Conservation (phyloP, 2,888 invertebrate species). For the Laothoe populi region DNA sequence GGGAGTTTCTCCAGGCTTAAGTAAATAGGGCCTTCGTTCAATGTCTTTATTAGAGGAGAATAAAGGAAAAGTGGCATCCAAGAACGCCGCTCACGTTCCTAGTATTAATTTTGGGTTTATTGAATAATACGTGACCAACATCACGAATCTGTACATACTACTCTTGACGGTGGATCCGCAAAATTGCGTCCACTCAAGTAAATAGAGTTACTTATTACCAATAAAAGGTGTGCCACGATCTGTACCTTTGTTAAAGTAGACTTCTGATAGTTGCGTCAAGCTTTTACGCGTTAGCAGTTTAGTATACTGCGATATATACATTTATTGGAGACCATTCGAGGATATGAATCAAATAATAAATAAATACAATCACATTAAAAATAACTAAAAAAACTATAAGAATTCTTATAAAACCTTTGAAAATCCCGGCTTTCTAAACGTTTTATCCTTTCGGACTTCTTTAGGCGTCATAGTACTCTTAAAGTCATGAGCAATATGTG, state of each 20-base stretch:
- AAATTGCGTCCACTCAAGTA: slow-evolving; percentile 64
- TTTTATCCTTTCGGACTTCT: too few relatives aligned
- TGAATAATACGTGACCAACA: slow-evolving; percentile 79
- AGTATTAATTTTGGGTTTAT: slow-evolving; percentile 81
- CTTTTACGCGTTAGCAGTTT: too few relatives aligned
- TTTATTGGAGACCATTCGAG: too few relatives aligned
- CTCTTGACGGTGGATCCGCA: slow-evolving; percentile 59
- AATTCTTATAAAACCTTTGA: too few relatives aligned
- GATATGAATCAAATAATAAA: too few relatives aligned
- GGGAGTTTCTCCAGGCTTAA: slow-evolving; percentile 45
- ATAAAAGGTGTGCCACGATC: slow-evolving; percentile 45
- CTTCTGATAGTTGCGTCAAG: too few relatives aligned
- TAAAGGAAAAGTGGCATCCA: slow-evolving; percentile 61
- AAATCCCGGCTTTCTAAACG: too few relatives aligned
- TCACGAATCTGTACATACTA: slow-evolving; percentile 56
- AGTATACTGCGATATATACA: too few relatives aligned
- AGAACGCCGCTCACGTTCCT: slow-evolving; percentile 65
- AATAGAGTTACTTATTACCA: slow-evolving; percentile 59
- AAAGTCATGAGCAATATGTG: too few relatives aligned
- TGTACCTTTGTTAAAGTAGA: slow-evolving; percentile 34
- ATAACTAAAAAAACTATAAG: too few relatives aligned
- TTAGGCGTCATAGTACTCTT: too few relatives aligned
- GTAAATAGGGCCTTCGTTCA: slow-evolving; percentile 50
- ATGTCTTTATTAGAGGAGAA: slow-evolving; percentile 64
- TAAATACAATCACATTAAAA: too few relatives aligned